phyloP scores from a whole-genome alignment of 2,113 vertebrate genomes.

The Blennius ocellaris region DNA sequence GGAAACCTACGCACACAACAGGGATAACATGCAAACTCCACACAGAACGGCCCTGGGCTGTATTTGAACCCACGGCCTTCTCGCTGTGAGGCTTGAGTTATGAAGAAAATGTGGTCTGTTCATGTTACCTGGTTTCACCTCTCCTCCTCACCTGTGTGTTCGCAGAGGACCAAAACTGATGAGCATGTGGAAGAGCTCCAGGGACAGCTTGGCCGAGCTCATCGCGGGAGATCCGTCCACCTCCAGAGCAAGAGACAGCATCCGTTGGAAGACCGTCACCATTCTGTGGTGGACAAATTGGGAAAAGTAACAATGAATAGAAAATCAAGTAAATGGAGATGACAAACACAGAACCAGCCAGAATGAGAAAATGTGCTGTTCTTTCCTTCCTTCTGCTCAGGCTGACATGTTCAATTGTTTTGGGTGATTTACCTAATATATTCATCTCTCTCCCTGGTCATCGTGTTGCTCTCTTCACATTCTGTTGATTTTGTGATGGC shows the following conservation, averaged over 20 bases:
- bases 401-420: neutral
- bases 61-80: too few relatives aligned
- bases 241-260: conserved; percentile 92
- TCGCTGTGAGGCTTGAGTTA: too few relatives aligned
- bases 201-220: conserved; percentile 89
- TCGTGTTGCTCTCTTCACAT: conserved; percentile 17
- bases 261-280: conserved; percentile 88
- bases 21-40: too few relatives aligned
- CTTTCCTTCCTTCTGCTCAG: neutral
- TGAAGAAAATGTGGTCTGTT: too few relatives aligned
- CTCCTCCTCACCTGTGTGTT: conserved; percentile 87
- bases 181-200: conserved; percentile 86
- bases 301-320: too few relatives aligned
- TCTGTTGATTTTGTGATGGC: conserved; percentile 79
- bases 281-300: conserved; percentile 76
- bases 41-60: too few relatives aligned
- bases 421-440: conserved; percentile 65
- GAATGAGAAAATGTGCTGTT: too few relatives aligned
- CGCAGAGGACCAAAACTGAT: conserved; percentile 80
- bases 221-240: conserved; percentile 90
- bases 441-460: conserved; percentile 64
- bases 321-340: neutral
- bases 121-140: neutral
- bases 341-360: neutral
- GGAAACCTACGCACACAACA: too few relatives aligned